Evolutionary conservation across 2,888 invertebrate genomes (phyloP), one percentile per base, ranked within the genome.

Genomic region (Empis stercorea): DNA sequence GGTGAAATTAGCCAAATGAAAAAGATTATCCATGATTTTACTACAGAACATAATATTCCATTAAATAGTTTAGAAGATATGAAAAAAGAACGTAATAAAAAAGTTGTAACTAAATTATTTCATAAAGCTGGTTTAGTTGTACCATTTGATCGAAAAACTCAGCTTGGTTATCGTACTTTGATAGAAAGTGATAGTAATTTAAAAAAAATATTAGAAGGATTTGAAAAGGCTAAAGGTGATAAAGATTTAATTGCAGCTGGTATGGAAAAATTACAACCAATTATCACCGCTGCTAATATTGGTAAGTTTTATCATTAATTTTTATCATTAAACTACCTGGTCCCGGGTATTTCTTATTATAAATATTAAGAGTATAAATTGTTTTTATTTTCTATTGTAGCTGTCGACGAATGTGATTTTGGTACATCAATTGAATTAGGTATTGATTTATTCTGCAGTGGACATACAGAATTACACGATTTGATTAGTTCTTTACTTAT

Each of bases 371-470:
- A 20, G n/a, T n/a, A n/a, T n/a, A 20, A 20, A 20, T 20, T 20
- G 20, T 27, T 34, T 3, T 0, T 27, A 30, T 30, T 42, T 15
- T 42, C 30, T 7, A 41, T 55, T 20, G 63, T 61, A 49, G 96
- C 95, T 0, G 81, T 87, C 48, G 96, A 96, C 61, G 96, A 97
- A 65, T 86, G 87, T 61, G 95, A 96, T 65, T 95, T 92, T 69
- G 96, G 94, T 0, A 92, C 91, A 46, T 86, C 91, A 0, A 66
- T 96, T 2, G 95, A 96, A 66, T 72, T 88, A 34, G 95, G 92
- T 0, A 79, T 91, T 54, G 82, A 88, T 65, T 69, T 96, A 43
- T 88, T 95, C 62, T 80, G 80, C 51, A 85, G 80, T 48, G 87
- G 89, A 0, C 66, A 79, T 45, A 70, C 75, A 43, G 73, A 76